A percentile compares a stretch with the other conserved stretches of the same genome.
These are phyloP conservation scores for Litocranius walleri DNA, from an alignment of 2,113 vertebrate species.

Conservation along the genomic window DNA sequence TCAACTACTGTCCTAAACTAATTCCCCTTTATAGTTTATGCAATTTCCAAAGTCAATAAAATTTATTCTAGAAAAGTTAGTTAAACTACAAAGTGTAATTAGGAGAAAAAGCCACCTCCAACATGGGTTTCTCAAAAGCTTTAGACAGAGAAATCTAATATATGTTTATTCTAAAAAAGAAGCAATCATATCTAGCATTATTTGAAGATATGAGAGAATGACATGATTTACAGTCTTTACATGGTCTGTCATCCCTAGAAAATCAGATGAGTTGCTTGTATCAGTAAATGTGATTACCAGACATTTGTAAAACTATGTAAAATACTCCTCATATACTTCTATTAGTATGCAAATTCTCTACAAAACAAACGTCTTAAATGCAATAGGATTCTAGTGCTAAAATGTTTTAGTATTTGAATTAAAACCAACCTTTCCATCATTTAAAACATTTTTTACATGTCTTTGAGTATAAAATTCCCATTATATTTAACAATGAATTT, in stretches of 20 bases:
- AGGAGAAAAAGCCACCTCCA: background rate
- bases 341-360: background rate
- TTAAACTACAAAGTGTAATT: background rate
- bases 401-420: constrained; percentile 28
- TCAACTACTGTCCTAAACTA: background rate
- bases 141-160: background rate
- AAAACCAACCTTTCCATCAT: constrained; percentile 31
- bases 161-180: background rate
- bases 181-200: background rate
- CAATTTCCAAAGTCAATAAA: constrained; percentile 16
- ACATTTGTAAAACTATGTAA: constrained; percentile 12
- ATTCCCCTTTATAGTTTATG: background rate
- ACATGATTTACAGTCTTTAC: background rate
- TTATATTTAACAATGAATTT: constrained; percentile 42
- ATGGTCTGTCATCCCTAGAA: constrained; percentile 8
- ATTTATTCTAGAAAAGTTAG: background rate
- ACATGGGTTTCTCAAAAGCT: background rate
- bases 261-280: background rate
- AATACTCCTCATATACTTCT: constrained; percentile 4
- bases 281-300: background rate
- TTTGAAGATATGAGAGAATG: background rate
- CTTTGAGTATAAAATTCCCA: constrained; percentile 43
- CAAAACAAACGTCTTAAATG: constrained; percentile 51
- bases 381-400: background rate
- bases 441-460: constrained; percentile 29